A percentile compares a stretch with the other conserved stretches of the same genome.
phyloP scores from a whole-genome alignment of 2,113 vertebrate genomes.

The Piprites chloris region DNA sequence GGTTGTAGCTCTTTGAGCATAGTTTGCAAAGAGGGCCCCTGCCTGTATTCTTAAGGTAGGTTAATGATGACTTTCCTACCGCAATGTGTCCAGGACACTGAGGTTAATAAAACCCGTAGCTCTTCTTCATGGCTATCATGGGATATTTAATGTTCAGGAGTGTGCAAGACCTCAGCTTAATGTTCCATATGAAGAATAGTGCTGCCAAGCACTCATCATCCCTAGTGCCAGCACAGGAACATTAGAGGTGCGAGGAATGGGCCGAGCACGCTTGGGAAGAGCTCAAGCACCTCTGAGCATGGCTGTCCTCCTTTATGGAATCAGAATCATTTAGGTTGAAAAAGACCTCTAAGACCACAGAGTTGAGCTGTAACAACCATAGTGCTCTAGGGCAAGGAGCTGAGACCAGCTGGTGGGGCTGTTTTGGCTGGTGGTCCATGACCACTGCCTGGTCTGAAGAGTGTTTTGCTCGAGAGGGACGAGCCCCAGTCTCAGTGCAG shows the following conservation, averaged over 20 bases:
- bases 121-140: slow-evolving; percentile 80
- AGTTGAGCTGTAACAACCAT: not conserved
- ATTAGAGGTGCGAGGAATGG: slow-evolving; percentile 56
- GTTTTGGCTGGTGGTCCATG: not conserved
- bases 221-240: slow-evolving; percentile 52
- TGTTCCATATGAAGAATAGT: slow-evolving; percentile 76
- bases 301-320: not conserved
- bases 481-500: not conserved
- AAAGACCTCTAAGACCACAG: not conserved
- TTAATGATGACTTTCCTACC: slow-evolving; percentile 72
- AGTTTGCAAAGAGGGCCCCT: slow-evolving; percentile 63
- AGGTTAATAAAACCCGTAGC: slow-evolving; percentile 85
- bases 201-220: slow-evolving; percentile 71
- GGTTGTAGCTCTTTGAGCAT: slow-evolving; percentile 56
- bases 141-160: slow-evolving; percentile 78
- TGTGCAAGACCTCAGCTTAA: slow-evolving; percentile 78
- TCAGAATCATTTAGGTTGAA: not conserved
- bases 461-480: not conserved
- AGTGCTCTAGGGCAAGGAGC: not conserved
- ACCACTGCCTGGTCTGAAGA: not conserved
- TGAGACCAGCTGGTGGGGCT: not conserved
- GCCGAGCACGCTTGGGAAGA: not conserved
- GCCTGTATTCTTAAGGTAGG: slow-evolving; percentile 74
- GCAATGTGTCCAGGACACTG: slow-evolving; percentile 72
- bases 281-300: slow-evolving; percentile 11